phyloP scores from a whole-genome alignment of 2,888 invertebrate species.

The Drosophila mimica region DNA sequence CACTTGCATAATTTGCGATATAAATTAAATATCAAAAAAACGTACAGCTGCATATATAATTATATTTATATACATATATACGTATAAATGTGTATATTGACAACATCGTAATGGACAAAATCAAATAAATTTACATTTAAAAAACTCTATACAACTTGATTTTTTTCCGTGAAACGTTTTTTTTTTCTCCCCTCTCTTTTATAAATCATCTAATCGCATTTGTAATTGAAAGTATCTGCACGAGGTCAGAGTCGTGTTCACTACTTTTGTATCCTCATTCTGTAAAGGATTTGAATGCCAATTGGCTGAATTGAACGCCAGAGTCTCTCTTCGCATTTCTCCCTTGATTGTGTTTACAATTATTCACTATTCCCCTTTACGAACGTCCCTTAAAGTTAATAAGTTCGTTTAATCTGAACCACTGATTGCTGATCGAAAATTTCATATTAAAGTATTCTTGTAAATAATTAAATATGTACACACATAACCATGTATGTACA shows the following conservation, averaged over 20 bases:
- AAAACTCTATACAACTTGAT: constrained; percentile 51
- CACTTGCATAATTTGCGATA: constrained; percentile 44
- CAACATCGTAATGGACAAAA: constrained; percentile 59
- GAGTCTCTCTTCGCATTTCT: background rate
- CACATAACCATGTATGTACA: background rate
- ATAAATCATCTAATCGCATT: background rate
- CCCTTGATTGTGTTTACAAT: background rate
- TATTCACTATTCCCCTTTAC: background rate
- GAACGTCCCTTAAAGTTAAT: no score
- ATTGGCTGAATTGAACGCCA: background rate
- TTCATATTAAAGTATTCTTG: background rate
- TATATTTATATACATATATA: constrained; percentile 29
- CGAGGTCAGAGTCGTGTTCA: no score
- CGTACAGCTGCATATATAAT: constrained; percentile 23
- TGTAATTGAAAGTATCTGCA: background rate
- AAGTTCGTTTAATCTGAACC: background rate
- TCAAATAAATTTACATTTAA: constrained; percentile 76
- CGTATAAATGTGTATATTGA: constrained; percentile 37
- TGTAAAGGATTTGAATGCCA: background rate
- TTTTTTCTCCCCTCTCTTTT: background rate
- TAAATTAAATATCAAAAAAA: constrained; percentile 46
- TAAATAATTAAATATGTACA: background rate
- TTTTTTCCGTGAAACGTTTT: background rate
- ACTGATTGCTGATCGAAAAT: constrained; percentile 1
- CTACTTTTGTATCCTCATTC: background rate